These are phyloP conservation scores for Eristalis intricaria DNA, from an alignment of 2,888 invertebrate species.

Conservation along the genomic window DNA sequence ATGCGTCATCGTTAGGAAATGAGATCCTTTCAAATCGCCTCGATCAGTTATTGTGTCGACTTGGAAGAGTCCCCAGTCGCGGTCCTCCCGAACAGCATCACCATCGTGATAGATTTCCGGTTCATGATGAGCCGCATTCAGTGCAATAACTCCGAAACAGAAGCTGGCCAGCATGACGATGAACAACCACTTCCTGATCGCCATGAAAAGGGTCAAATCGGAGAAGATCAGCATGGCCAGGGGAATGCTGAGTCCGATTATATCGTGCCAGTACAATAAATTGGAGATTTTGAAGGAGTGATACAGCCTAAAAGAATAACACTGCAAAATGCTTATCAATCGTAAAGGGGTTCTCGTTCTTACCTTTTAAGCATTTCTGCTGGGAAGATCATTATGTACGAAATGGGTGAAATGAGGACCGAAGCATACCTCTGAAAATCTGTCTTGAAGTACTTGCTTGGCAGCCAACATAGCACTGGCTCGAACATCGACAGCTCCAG, in stretches of 20 bases:
- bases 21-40: slow-evolving; percentile 85
- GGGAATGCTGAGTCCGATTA: slow-evolving; percentile 81
- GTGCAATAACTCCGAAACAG: slow-evolving; percentile 84
- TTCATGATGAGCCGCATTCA: slow-evolving; percentile 91
- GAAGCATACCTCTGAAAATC: slow-evolving; percentile 82
- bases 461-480: slow-evolving; percentile 86
- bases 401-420: slow-evolving; percentile 82
- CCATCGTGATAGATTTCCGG: slow-evolving; percentile 91
- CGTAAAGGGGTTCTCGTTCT: background rate
- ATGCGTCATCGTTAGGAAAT: slow-evolving; percentile 86
- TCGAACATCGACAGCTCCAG: slow-evolving; percentile 87
- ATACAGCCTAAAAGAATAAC: slow-evolving; percentile 74
- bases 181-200: slow-evolving; percentile 82
- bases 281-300: slow-evolving; percentile 76
- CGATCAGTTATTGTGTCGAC: slow-evolving; percentile 89
- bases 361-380: slow-evolving; percentile 78
- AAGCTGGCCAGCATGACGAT: slow-evolving; percentile 84
- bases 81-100: slow-evolving; percentile 83
- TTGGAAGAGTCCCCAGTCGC: slow-evolving; percentile 91
- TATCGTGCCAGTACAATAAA: slow-evolving; percentile 80
- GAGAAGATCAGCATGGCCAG: slow-evolving; percentile 80
- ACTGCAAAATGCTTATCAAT: background rate
- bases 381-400: slow-evolving; percentile 77
- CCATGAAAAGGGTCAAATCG: slow-evolving; percentile 74
- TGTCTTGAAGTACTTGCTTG: slow-evolving; percentile 83